Conservation (phyloP, 2,888 invertebrate species). For the Melanostoma scalare region DNA sequence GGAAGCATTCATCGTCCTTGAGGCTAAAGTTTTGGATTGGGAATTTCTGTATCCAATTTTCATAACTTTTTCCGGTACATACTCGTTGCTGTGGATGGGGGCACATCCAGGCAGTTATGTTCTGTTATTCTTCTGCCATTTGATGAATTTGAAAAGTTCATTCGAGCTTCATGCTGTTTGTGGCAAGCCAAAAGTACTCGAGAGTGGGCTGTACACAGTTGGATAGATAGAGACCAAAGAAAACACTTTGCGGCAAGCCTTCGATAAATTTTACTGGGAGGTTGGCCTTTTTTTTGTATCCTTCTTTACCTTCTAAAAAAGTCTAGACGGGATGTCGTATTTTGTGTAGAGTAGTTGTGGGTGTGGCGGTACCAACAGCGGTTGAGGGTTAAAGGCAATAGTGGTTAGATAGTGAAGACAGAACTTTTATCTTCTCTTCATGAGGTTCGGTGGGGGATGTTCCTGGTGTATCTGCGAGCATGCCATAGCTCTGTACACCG, state of each 20-base stretch:
- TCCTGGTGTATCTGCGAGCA: not conserved
- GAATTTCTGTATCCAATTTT: conserved; percentile 58
- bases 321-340: conserved; percentile 62
- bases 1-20: conserved; percentile 14
- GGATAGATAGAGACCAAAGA: conserved; percentile 8
- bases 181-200: conserved; percentile 35
- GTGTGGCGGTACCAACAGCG: conserved; percentile 3
- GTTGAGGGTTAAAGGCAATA: not conserved
- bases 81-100: conserved; percentile 6
- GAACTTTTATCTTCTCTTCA: conserved; percentile 49
- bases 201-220: not conserved
- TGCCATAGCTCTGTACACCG: too few relatives aligned
- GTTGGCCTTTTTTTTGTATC: conserved; percentile 2
- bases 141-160: conserved; percentile 67
- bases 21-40: conserved; percentile 14
- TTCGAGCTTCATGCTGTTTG: conserved; percentile 39
- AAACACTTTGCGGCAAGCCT: conserved; percentile 57
- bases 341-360: not conserved
- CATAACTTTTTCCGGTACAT: conserved; percentile 48
- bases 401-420: conserved; percentile 37
- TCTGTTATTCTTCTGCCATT: conserved; percentile 58
- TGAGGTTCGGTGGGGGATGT: conserved; percentile 12
- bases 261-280: conserved; percentile 39
- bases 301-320: conserved; percentile 13
- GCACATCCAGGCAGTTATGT: conserved; percentile 24